Conservation (phyloP, 2,113 vertebrate genomes). For the Mungos mungo region DNA sequence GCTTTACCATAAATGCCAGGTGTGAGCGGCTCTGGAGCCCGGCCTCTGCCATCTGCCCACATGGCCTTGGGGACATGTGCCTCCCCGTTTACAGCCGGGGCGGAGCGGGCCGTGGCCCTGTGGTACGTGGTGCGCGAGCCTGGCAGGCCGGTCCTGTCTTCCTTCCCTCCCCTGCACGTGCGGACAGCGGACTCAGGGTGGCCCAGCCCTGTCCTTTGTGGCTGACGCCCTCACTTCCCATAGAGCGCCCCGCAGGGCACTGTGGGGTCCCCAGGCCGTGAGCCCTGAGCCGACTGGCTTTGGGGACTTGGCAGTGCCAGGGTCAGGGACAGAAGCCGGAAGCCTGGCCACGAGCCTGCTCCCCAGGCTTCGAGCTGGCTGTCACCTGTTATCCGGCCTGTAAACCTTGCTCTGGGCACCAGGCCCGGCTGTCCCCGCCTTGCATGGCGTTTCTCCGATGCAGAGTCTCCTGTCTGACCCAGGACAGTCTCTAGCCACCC, state of each 20-base stretch:
- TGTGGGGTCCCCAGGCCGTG: not conserved
- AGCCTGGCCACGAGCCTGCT: rapidly evolving
- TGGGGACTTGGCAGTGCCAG: not conserved
- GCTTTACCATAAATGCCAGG: not conserved
- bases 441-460: rapidly evolving
- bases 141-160: not conserved
- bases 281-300: not conserved
- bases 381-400: rapidly evolving
- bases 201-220: not conserved
- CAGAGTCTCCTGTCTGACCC: not conserved
- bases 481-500: rapidly evolving
- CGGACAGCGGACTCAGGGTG: no score
- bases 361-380: rapidly evolving
- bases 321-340: not conserved
- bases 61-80: not conserved
- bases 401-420: not conserved
- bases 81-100: rapidly evolving
- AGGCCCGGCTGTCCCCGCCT: rapidly evolving
- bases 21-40: rapidly evolving
- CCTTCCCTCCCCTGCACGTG: not conserved
- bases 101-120: no score
- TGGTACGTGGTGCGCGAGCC: no score
- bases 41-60: no score
- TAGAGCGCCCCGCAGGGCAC: not conserved
- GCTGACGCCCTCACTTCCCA: not conserved